phyloP scores from a whole-genome alignment of 2,888 invertebrate species.

The Tetragonisca angustula region DNA sequence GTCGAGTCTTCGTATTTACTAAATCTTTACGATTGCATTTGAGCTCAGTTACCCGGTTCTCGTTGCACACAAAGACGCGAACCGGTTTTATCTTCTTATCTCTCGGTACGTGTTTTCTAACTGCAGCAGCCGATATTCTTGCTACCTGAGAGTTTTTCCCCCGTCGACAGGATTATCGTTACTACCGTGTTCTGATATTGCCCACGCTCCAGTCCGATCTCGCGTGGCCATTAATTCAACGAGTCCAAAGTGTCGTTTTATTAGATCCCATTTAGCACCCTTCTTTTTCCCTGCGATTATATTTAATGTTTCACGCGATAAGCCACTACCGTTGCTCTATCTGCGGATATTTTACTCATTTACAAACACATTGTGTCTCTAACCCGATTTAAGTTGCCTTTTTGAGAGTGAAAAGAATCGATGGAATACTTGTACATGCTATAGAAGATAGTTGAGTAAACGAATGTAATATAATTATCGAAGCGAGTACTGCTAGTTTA shows the following conservation, averaged over 20 bases:
- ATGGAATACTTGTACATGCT: no score
- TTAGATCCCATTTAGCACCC: background rate
- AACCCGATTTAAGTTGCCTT: background rate
- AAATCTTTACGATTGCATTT: background rate
- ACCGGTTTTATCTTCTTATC: conserved; percentile 14
- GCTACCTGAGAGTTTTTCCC: background rate
- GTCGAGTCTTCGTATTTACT: background rate
- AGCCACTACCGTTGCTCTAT: background rate
- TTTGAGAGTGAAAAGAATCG: background rate
- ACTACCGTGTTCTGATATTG: background rate
- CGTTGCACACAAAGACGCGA: background rate
- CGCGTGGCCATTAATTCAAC: background rate
- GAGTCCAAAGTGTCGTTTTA: background rate
- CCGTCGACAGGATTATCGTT: background rate
- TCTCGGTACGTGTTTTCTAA: background rate
- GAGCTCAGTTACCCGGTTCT: background rate
- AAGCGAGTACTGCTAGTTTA: background rate
- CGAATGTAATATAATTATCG: no score
- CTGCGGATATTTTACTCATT: background rate
- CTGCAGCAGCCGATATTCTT: background rate
- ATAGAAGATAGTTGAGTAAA: no score
- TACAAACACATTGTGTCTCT: background rate
- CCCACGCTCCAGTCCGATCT: background rate
- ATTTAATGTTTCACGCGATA: background rate
- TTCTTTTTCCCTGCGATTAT: no score